Base-by-base conservation (phyloP, 2,888 invertebrate genomes). In the Polyommatus iphigenia region DNA sequence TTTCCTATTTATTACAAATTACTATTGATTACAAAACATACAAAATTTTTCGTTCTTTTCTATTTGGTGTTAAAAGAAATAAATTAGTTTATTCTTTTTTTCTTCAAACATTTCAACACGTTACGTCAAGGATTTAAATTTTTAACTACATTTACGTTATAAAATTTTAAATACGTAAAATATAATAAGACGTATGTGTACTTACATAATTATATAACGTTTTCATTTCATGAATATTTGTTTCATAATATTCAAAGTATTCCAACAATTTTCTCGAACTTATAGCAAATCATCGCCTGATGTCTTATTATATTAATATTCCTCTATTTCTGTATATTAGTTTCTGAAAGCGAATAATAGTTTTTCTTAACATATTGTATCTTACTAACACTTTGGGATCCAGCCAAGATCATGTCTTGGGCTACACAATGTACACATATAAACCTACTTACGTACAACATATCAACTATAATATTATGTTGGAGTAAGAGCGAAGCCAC, bases 311-410 rank as follows among this genome's bases (percentile, higher is more conserved):
- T 67, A 67, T 13, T 67, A 24, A 67, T 29, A 62, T 24, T 18
- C 15, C 29, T 67, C 67, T 29, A 67, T 32, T 18, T 67, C 67
- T 67, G 6, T 18, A 67, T 24, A 67, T 32, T 29, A 15, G 29
- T 67, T 67, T 67, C 67, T 18, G 29, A 32, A 67, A 29, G 67
- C 15, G 15, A 67, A 67, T 67, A 67, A 32, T 32, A 32, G 67
- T 67, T 67, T 67, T 67, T 67, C 29, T 67, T 18, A 67, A 67
- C 67, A 67, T 67, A 67, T 67, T 67, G 29, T 67, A 67, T 67
- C 29, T 67, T 32, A 5, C 29, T 29, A 24, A 67, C 62, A 67
- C 29, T 67, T 67, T 67, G 29, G 67, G 67, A 29, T 15, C 18
- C 29, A 67, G 67, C 67, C 67, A 67, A 67, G 67, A 67, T 67